Conservation (phyloP, 2,113 vertebrate genomes). For the Pelobates fuscus region DNA sequence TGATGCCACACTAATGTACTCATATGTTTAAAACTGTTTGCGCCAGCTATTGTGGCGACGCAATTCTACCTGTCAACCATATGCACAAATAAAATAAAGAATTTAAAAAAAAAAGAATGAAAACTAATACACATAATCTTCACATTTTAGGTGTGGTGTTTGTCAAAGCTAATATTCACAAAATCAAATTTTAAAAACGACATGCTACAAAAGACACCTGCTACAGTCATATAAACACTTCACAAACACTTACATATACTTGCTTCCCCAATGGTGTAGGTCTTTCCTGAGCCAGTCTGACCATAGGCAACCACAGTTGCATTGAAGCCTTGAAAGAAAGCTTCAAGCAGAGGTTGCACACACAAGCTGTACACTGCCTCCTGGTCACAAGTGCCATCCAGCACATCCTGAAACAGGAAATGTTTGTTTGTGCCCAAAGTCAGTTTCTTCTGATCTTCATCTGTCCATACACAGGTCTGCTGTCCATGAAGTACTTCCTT, state of each 20-base stretch:
- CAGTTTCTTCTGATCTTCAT: constrained; percentile 67
- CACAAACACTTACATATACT: constrained; percentile 82
- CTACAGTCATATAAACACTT: neutral
- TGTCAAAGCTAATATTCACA: too few species aligned
- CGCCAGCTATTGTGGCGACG: too few species aligned
- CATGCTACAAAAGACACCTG: too few species aligned
- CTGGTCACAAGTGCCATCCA: constrained; percentile 79
- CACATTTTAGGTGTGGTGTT: too few species aligned
- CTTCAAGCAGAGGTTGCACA: constrained; percentile 85
- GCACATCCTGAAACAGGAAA: constrained; percentile 81
- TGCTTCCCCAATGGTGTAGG: constrained; percentile 90
- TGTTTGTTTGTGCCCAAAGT: constrained; percentile 83
- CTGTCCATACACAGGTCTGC: constrained; percentile 79
- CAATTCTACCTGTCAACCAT: too few species aligned
- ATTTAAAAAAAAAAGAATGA: too few species aligned
- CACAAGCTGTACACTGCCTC: constrained; percentile 81
- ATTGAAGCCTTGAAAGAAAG: constrained; percentile 93
- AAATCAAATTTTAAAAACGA: too few species aligned
- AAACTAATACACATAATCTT: too few species aligned
- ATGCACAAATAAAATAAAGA: too few species aligned
- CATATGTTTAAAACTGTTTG: too few species aligned
- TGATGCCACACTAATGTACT: too few species aligned
- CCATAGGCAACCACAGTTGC: constrained; percentile 93
- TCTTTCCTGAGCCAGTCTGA: constrained; percentile 94
- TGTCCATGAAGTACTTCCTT: constrained; percentile 86